Evolutionary conservation across 2,797 vertebrate genomes (phyloP).

Genomic region (Thamnophis elegans): DNA sequence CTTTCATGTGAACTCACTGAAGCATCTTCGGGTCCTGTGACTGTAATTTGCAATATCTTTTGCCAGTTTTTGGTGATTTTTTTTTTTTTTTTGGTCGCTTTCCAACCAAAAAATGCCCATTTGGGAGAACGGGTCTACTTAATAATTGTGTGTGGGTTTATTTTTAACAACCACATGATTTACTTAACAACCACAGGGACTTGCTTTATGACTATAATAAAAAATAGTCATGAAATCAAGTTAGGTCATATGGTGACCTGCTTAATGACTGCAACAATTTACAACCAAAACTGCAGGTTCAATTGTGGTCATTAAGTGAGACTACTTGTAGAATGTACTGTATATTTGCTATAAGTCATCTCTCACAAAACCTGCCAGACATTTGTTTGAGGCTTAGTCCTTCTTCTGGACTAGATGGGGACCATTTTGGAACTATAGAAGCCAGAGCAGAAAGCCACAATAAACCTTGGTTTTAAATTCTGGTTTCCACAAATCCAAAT

Average conservation of each 20-base stretch:
- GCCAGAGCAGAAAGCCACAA: not conserved
- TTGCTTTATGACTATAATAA: not conserved
- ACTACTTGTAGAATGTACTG: not conserved
- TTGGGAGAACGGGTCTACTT: not conserved
- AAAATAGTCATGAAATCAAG: not conserved
- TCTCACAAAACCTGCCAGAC: not conserved
- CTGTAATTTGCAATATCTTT: not conserved
- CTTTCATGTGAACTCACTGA: not conserved
- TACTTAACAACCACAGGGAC: not conserved
- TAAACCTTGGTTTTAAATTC: not conserved
- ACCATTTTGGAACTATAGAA: not conserved
- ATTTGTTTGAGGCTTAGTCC: not conserved
- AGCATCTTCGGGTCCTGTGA: not conserved
- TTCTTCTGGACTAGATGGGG: not conserved
- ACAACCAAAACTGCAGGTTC: not conserved
- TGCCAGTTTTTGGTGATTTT: not conserved
- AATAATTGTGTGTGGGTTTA: not conserved
- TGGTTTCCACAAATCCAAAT: not conserved
- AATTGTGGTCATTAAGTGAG: not conserved
- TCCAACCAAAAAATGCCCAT: not conserved
- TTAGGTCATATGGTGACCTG: not conserved
- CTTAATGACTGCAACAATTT: not conserved
- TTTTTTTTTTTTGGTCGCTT: not conserved
- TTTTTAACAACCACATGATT: not conserved
- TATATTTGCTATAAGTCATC: not conserved